Evolutionary conservation across 2,888 invertebrate genomes (phyloP).

Genomic region (Metallyticus violacea): DNA sequence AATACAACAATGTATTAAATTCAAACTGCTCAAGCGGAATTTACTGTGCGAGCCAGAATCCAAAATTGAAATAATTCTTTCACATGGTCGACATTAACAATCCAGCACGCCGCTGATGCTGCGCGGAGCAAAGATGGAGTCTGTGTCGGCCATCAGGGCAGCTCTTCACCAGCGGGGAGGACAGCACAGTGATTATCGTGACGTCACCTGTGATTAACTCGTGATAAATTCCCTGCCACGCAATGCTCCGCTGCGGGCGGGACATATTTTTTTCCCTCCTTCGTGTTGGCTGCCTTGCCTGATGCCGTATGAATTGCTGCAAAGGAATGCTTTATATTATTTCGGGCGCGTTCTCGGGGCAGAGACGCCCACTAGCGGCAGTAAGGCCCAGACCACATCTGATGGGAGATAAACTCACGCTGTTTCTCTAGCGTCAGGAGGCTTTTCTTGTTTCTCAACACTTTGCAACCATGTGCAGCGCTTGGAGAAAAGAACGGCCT

Average conservation of each 20-base stretch:
- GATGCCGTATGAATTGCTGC: background rate
- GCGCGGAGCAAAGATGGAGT: background rate
- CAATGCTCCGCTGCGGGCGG: background rate
- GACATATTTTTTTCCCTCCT: background rate
- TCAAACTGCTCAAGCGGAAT: too few relatives aligned
- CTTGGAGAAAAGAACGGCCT: too few relatives aligned
- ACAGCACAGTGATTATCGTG: constrained; percentile 23
- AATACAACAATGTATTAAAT: too few relatives aligned
- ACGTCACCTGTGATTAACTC: constrained; percentile 31
- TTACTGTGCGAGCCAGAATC: too few relatives aligned
- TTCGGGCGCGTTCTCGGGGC: too few relatives aligned
- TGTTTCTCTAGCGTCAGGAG: background rate
- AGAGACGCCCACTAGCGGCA: background rate
- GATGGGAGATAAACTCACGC: background rate
- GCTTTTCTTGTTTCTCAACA: too few relatives aligned
- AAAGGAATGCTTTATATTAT: background rate
- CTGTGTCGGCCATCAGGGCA: background rate
- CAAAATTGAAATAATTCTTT: too few relatives aligned
- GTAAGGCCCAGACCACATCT: background rate
- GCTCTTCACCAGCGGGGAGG: background rate
- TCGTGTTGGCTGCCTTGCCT: background rate
- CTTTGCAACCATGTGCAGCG: too few relatives aligned
- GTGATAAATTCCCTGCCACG: constrained; percentile 26
- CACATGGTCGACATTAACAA: too few relatives aligned
- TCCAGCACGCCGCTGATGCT: background rate